Base-by-base conservation (phyloP, 2,888 invertebrate genomes). In the Arge pagana region DNA sequence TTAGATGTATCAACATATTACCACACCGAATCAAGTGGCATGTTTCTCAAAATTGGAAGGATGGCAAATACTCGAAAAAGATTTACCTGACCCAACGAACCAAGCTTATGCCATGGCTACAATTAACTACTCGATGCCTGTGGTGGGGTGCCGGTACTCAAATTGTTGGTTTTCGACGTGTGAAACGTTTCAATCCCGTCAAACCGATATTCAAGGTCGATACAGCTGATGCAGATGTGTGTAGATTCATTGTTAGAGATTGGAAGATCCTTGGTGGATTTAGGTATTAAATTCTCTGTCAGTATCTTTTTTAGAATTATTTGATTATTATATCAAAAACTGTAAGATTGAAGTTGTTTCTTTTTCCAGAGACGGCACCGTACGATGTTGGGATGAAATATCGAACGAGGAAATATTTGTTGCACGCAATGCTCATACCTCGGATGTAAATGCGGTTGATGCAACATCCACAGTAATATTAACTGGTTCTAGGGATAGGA, bases 11-110 rank as follows among this genome's bases (percentile, higher is more conserved):
- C 67, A 21, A 72, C 63, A 54, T 74, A 56, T 24, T 78, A 63
- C 60, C 74, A 63, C 41, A 68, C 63, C 58, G 74, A 59, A 69
- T 71, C 68, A 68, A 77, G 65, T 68, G 76, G 74, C 67, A 76
- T 26, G 73, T 80, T 37, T 77, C 77, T 1, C 65, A 75, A n/a
- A 84, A 85, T 62, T 85, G 85, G 85, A 64, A 76, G n/a, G 72
- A 70, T 39, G 85, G 83, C 2, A 71, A 71, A 41, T 85, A 81
- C 60, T 65, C 71, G 10, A 81, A 81, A 56, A 73, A 70, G 23
- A 66, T 76, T 10, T 71, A 80, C 33, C 77, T 80, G 49, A 77
- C 77, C 37, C 77, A 79, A 41, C 66, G 66, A 4, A 70, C 69
- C 35, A 81, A 79, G 68, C 77, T 78, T 56, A 78, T 83, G 65